Base-by-base conservation (phyloP, 2,888 invertebrate species). In the Dolichopus griseipennis region DNA sequence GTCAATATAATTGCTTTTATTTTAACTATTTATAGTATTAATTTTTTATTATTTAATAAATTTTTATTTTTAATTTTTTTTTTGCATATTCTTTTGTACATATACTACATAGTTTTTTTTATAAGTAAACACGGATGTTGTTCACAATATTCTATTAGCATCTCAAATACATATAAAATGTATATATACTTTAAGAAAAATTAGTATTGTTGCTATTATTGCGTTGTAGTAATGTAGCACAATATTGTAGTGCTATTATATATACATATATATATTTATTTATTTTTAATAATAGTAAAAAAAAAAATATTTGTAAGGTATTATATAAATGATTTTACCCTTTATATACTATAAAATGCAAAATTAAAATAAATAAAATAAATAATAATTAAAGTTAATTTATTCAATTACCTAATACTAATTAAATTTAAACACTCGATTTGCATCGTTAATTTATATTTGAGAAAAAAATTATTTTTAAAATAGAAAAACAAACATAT, bases 61-160 rank as follows among this genome's bases (percentile, higher is more conserved):
- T n/a, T 52, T 18, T 52, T 52, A 52, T 52, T 43, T 43, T n/a
- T 52, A 37, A 10, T 10, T 37, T 37, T 37, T 10, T 37, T 5
- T 15, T 10, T 15, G 43, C 52, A 52, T 52, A 52, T 52, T 18
- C 12, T 12, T 52, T 52, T 52, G 18, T 52, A 52, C 18, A 18
- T 18, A 52, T 52, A 18, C 18, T 52, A 52, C n/a, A 12, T 52
- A 52, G 52, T 52, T 52, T 10, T 34, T 7, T 43, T 52, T 63
- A 27, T 27, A 18, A 63, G 15, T 27, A 63, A 63, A 63, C 63
- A 63, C 63, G 63, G 63, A 63, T 63, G 63, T 63, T 63, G 63
- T 63, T 63, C 63, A 27, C 63, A 63, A 63, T 63, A 27, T 27
- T 27, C n/a, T 63, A 63, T 63, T 63, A 63, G 15, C 63, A 63